phyloP scores from a whole-genome alignment of 2,113 vertebrate species.

The Varanus salvator region DNA sequence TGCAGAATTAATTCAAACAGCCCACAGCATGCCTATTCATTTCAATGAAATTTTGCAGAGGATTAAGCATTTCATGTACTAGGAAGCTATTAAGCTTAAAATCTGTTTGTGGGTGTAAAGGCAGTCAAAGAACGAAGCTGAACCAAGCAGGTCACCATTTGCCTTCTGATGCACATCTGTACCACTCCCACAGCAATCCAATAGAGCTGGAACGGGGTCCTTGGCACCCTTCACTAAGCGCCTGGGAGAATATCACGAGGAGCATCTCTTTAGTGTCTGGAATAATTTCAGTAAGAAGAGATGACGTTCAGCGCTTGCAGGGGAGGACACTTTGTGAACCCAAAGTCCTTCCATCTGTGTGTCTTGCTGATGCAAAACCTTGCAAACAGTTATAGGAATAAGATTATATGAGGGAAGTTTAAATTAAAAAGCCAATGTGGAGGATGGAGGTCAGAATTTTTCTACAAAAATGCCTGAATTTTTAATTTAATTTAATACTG shows the following conservation, averaged over 20 bases:
- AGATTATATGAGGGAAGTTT: not conserved
- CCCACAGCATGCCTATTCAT: conserved; percentile 42
- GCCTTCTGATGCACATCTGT: conserved; percentile 21
- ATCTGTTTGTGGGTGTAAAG: not conserved
- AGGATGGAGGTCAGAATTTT: not conserved
- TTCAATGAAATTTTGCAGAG: conserved; percentile 43
- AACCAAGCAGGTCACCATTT: not conserved
- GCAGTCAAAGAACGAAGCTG: conserved; percentile 6
- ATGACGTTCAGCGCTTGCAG: conserved; percentile 5
- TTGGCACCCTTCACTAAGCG: conserved; percentile 20
- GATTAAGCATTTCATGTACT: conserved; percentile 25
- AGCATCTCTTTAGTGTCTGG: not conserved
- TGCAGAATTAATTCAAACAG: conserved; percentile 53
- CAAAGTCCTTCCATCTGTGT: conserved; percentile 21
- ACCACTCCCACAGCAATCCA: conserved; percentile 4
- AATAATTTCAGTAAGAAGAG: conserved; percentile 10
- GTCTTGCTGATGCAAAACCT: not conserved
- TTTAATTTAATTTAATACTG: not conserved
- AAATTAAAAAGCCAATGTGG: not conserved
- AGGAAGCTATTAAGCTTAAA: conserved; percentile 3
- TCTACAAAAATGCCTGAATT: not conserved
- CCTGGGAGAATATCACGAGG: not conserved
- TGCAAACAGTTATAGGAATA: not conserved
- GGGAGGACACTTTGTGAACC: not conserved
- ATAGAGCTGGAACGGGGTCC: not conserved